A percentile compares a stretch with the other conserved stretches of the same genome.
Evolutionary conservation across 2,797 vertebrate species (phyloP).

Genomic region (Cirrhinus mrigala): DNA sequence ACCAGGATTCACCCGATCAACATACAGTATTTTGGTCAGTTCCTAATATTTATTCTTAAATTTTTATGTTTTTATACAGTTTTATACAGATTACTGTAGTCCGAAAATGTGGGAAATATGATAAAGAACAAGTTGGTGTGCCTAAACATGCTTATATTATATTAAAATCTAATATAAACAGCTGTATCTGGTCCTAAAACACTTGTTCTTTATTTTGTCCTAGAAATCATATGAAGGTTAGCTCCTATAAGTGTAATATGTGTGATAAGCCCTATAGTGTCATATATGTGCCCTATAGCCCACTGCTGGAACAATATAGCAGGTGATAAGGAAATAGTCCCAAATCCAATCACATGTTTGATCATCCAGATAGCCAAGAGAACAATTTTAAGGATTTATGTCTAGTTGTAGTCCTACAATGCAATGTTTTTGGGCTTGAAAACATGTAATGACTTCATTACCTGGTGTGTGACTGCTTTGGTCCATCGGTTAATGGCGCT

Average conservation of each 20-base stretch:
- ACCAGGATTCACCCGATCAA: background rate
- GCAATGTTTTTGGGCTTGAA: background rate
- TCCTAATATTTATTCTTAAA: too few relatives aligned
- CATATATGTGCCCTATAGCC: background rate
- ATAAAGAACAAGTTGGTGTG: too few relatives aligned
- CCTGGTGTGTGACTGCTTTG: background rate
- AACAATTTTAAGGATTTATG: constrained; percentile 9
- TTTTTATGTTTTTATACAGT: too few relatives aligned
- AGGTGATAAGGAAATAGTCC: background rate
- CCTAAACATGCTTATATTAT: background rate
- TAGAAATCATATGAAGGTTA: background rate
- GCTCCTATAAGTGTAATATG: background rate
- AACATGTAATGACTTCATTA: constrained; percentile 26
- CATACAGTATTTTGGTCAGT: too few relatives aligned
- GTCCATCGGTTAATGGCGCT: background rate
- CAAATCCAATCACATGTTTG: background rate
- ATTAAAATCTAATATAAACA: background rate
- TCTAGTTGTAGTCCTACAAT: background rate
- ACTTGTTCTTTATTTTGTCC: background rate
- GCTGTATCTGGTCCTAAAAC: background rate
- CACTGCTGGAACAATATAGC: background rate
- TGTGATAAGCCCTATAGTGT: background rate
- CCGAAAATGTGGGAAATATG: background rate
- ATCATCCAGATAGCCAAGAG: background rate
- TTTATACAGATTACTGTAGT: too few relatives aligned